Evolutionary conservation across 2,797 vertebrate species (phyloP).

Genomic region (Alca torda): DNA sequence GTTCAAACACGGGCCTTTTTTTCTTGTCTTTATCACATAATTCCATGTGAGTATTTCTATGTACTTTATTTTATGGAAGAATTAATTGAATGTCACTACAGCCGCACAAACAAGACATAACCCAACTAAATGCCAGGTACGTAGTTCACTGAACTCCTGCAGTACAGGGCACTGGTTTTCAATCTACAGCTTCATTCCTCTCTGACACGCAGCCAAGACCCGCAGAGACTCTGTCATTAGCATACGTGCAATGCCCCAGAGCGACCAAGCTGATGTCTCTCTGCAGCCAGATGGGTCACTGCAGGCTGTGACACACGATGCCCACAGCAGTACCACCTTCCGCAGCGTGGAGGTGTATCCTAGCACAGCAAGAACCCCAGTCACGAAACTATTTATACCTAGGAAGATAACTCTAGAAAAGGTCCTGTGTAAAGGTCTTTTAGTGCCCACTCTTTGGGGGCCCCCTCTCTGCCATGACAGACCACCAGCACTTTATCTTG

Average conservation of each 20-base stretch:
- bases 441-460: neutral
- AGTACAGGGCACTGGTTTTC: neutral
- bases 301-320: neutral
- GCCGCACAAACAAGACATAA: neutral
- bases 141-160: neutral
- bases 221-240: neutral
- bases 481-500: neutral
- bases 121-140: constrained; percentile 15
- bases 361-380: neutral
- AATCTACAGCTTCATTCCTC: constrained; percentile 10
- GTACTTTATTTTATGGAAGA: neutral
- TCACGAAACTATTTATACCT: neutral
- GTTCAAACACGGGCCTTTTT: neutral
- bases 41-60: neutral
- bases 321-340: neutral
- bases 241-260: neutral
- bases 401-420: neutral
- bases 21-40: neutral
- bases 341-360: fast-evolving
- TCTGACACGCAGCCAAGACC: constrained; percentile 1
- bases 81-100: neutral
- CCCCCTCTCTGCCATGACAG: neutral
- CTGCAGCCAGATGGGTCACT: neutral
- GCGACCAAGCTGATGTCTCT: neutral
- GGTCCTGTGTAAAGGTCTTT: neutral